Base-by-base conservation (phyloP, 2,113 vertebrate genomes). In the Lichenostomus cassidix region DNA sequence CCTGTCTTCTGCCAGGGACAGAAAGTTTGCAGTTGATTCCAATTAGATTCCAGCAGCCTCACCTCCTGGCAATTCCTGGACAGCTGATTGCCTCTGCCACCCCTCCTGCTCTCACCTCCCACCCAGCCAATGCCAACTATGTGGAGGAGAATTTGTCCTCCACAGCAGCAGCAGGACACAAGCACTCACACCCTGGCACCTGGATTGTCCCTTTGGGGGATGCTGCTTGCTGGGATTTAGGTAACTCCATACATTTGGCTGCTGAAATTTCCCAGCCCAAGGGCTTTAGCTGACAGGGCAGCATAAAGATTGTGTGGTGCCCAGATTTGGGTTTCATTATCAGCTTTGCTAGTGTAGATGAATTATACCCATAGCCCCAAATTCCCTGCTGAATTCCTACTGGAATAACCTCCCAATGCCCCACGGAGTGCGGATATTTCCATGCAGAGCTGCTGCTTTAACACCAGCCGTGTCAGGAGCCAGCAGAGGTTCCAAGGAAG, bases 351-450 rank as follows among this genome's bases (percentile, higher is more conserved):
- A 73, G 37, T 52, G 52, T 15, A 79, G n/a, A 20, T 35, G 6
- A 59, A 37, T 55, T 69, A 7, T 1, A 35, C 23, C 10, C 4
- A 24, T 1, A 63, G 52, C 58, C 52, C 18, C 9, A 6, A 44
- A 22, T 24, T 59, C 62, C 42, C 1, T 49, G 53, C 64, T 90
- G 12, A 60, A 58, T 39, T 58, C 78, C 58, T 44, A 28, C 84
- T 79, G 62, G 20, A 67, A 86, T 29, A 37, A 20, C 11, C 63
- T 33, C 10, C 2, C 1, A n/a, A n/a, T 17, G 28, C 62, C 42
- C 60, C 12, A 0, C 22, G n/a, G 29, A 18, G 46, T 1, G 0
- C 11, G 1, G 47, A 3, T n/a, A 17, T 44, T 81, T 44, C 56
- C 47, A 4, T 1, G 5, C 29, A 35, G 19, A 62, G 62, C 71